phyloP scores from a whole-genome alignment of 2,888 invertebrate species.

The Eristalinus sepulchralis region DNA sequence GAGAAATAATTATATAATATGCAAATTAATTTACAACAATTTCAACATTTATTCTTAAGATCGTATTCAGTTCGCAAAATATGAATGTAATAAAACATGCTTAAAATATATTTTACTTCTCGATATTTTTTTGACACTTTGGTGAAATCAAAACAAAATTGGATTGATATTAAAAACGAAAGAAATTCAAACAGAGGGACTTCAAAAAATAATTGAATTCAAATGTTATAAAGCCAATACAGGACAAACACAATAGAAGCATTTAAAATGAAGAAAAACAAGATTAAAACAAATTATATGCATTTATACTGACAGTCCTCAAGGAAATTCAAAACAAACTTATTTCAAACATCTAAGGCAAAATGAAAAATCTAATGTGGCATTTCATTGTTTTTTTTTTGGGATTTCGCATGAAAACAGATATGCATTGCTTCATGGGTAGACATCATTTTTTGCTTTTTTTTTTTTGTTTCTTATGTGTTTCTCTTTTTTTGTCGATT shows the following conservation, averaged over 20 bases:
- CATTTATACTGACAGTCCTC: conserved; percentile 28
- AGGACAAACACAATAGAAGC: conserved; percentile 62
- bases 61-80: conserved; percentile 66
- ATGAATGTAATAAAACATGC: conserved; percentile 65
- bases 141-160: conserved; percentile 33
- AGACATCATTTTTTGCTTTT: conserved; percentile 67
- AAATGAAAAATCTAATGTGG: conserved; percentile 61
- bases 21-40: conserved; percentile 71
- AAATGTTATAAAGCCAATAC: conserved; percentile 63
- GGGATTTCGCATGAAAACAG: conserved; percentile 70
- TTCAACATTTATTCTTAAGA: conserved; percentile 68
- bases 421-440: conserved; percentile 55
- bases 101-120: conserved; percentile 57
- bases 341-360: conserved; percentile 22
- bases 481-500: neutral
- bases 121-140: conserved; percentile 30
- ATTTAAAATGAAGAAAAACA: conserved; percentile 26
- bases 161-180: conserved; percentile 29
- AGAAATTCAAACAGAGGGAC: conserved; percentile 1
- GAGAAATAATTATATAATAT: conserved; percentile 58
- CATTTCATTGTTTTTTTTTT: conserved; percentile 66
- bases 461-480: conserved; percentile 41
- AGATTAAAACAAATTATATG: conserved; percentile 20
- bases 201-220: conserved; percentile 10
- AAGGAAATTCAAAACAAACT: neutral